Evolutionary conservation across 2,888 invertebrate species (phyloP), one percentile per base, ranked within the genome.

Genomic region (Matsumyia berberina): DNA sequence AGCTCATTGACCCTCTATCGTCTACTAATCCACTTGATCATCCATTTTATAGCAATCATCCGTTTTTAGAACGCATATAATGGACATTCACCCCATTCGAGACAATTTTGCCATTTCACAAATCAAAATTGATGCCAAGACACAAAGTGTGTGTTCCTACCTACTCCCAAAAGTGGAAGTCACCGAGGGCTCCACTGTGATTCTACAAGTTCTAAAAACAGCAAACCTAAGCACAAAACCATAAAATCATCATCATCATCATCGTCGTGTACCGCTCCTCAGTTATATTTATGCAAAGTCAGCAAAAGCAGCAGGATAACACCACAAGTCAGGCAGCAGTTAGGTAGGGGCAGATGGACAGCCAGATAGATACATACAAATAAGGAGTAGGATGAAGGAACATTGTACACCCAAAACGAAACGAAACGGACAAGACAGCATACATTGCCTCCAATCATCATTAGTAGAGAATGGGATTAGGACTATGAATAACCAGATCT

Each of bases 391-490:
- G 85, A 55, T 44, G 66, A 70, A 67, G 37, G 57, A 74, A 70
- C 73, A 69, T 77, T 19, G 19, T 17, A 53, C 55, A 17, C 51
- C 66, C 57, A 35, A 35, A 78, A 66, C 46, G 64, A 77, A 82
- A 73, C 78, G 78, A 67, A 85, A 69, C 39, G 69, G 73, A 85
- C 85, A 80, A 80, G 85, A 85, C 85, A 85, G 69, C 74, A 85
- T 74, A 85, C 85, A 85, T 85, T 80, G 85, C 80, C 80, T 80
- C 85, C 80, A 85, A 85, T 85, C 85, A 85, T 85, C 85, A 85
- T 85, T 85, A 85, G 74, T 31, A 57, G 17, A 70, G 85, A 85
- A 85, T 85, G 85, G 85, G 85, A 80, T 85, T 85, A 70, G 70
- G 69, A 80, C 80, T 74, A 85, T 85, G 85, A 85, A 85, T 85